Conservation (phyloP, 2,113 vertebrate genomes). For the Megaleporinus macrocephalus region DNA sequence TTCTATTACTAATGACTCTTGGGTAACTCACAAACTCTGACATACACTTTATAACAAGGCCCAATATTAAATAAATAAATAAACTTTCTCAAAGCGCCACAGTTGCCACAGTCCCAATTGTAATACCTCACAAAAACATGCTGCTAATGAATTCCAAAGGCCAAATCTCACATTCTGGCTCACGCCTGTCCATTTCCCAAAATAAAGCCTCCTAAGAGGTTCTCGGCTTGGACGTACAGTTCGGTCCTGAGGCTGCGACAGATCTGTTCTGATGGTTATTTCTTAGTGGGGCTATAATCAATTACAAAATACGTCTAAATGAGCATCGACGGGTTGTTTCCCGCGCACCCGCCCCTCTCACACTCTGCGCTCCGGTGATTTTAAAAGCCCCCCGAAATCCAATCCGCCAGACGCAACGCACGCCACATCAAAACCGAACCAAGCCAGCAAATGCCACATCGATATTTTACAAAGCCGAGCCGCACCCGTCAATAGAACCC, state of each 20-base stretch:
- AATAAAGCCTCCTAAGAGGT: too few relatives aligned
- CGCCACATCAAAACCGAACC: neutral
- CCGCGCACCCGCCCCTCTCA: neutral
- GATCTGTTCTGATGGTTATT: neutral
- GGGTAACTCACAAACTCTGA: too few relatives aligned
- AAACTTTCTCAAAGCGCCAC: too few relatives aligned
- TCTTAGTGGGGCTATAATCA: neutral
- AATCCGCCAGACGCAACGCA: neutral
- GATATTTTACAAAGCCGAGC: slow-evolving; percentile 11
- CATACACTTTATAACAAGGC: too few relatives aligned
- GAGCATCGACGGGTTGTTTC: neutral
- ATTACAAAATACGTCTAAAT: neutral
- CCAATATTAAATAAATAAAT: too few relatives aligned
- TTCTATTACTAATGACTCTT: too few relatives aligned
- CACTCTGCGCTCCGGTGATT: neutral
- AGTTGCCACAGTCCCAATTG: too few relatives aligned
- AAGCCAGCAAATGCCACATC: slow-evolving; percentile 12
- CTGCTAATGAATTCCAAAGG: too few relatives aligned
- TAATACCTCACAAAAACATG: too few relatives aligned
- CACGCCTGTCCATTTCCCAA: too few relatives aligned
- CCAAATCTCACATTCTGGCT: too few relatives aligned
- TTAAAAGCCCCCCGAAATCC: neutral
- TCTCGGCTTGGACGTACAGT: too few relatives aligned
- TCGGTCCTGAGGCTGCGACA: neutral
- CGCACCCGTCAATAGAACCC: neutral